phyloP scores from a whole-genome alignment of 2,113 vertebrate species.

The Dasyurus viverrinus region DNA sequence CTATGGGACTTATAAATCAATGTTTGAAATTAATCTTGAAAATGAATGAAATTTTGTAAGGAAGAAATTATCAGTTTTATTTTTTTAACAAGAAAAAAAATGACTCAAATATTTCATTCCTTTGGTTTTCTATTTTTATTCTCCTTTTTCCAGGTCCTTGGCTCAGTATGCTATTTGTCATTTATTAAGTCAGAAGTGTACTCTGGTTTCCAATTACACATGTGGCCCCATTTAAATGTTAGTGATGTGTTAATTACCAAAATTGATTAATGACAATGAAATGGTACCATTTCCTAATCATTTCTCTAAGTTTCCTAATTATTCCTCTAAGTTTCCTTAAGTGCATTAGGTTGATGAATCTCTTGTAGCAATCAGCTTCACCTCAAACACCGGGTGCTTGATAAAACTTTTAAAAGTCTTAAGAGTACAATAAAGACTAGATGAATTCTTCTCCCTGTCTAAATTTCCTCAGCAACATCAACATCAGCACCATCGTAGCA shows the following conservation, averaged over 20 bases:
- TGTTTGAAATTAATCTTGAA: neutral
- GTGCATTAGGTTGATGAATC: constrained; percentile 34
- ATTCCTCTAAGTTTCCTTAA: constrained; percentile 36
- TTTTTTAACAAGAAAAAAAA: constrained; percentile 6
- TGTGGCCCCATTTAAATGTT: constrained; percentile 38
- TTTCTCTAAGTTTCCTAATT: constrained; percentile 25
- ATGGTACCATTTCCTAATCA: constrained; percentile 15
- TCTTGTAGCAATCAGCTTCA: neutral
- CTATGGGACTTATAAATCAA: constrained; percentile 5
- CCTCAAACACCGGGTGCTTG: neutral
- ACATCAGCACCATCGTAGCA: neutral
- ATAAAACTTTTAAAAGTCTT: neutral
- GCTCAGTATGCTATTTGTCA: neutral
- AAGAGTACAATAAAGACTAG: neutral
- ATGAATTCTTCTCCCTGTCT: neutral
- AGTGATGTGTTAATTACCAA: constrained; percentile 23
- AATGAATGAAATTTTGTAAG: neutral
- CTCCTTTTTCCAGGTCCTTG: neutral
- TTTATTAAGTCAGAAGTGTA: constrained; percentile 33
- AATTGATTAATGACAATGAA: constrained; percentile 46
- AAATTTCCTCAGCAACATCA: constrained; percentile 23
- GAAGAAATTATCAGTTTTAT: neutral
- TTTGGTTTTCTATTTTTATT: constrained; percentile 25
- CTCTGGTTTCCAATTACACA: constrained; percentile 22
- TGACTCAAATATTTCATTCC: neutral